Percentiles rank a stretch among this genome's conserved stretches.
These are phyloP conservation scores for Pseudachorutes palmiensis DNA, from an alignment of 1,140 invertebrate species.

Conservation along the genomic window DNA sequence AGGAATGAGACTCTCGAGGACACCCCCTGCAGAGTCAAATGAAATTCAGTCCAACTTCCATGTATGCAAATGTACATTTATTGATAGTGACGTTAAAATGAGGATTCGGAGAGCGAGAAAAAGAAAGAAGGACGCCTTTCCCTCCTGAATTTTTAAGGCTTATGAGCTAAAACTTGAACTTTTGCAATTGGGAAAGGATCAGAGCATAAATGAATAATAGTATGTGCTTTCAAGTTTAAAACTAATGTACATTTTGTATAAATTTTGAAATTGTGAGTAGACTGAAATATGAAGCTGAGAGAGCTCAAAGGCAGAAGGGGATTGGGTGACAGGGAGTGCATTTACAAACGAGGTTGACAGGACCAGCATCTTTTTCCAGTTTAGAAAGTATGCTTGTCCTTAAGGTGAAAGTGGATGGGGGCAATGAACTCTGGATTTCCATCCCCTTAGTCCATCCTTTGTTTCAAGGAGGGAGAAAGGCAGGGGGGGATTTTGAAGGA, in stretches of 20 bases:
- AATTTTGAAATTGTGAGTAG: too few species aligned
- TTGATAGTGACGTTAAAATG: background rate
- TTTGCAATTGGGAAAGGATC: background rate
- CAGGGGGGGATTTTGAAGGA: background rate
- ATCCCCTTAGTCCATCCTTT: background rate
- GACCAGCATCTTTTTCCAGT: too few species aligned
- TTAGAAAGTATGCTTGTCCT: background rate
- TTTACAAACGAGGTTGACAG: too few species aligned
- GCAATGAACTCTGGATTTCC: background rate
- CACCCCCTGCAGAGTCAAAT: background rate
- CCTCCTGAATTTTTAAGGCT: background rate
- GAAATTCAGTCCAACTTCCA: background rate
- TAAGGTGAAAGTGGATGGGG: background rate
- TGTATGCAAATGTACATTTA: background rate
- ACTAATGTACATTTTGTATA: too few species aligned
- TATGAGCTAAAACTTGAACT: background rate
- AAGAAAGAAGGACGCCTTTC: background rate
- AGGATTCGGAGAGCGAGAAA: too few species aligned
- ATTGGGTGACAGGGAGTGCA: too few species aligned
- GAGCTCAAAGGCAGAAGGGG: too few species aligned
- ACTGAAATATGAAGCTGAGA: too few species aligned
- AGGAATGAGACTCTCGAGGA: background rate
- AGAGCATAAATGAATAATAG: background rate
- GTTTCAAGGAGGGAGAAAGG: background rate
- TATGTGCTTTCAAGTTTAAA: background rate